These are phyloP conservation scores for Zenarchopterus dispar DNA, from an alignment of 2,797 vertebrate species.

Conservation along the genomic window DNA sequence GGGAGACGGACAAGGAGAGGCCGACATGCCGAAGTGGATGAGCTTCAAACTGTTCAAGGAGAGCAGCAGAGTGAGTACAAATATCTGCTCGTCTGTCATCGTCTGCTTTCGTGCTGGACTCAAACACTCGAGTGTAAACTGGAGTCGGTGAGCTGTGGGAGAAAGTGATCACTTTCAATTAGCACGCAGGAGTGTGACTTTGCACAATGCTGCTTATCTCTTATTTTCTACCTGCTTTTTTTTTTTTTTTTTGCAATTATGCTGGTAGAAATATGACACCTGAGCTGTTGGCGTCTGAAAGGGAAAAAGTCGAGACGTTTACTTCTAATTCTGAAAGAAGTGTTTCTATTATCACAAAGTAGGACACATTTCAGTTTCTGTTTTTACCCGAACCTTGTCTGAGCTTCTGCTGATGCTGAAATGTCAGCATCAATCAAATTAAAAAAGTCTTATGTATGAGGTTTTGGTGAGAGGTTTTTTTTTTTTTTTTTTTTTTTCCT, in stretches of 20 bases:
- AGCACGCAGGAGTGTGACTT: background rate
- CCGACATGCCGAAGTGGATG: constrained; percentile 87
- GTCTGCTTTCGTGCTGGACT: background rate
- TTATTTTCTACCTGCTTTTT: background rate
- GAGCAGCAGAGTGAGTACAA: constrained; percentile 82
- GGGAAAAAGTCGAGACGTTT: background rate
- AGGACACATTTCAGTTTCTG: too few species aligned
- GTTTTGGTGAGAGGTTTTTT: too few species aligned
- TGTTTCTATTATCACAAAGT: too few species aligned
- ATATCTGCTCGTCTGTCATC: background rate
- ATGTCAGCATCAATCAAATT: too few species aligned
- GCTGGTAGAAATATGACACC: background rate
- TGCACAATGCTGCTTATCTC: background rate
- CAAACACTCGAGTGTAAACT: background rate
- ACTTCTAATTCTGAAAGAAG: too few species aligned
- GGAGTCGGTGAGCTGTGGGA: too few species aligned
- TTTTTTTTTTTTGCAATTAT: background rate
- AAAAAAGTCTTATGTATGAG: too few species aligned
- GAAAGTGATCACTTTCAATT: background rate
- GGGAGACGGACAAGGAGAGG: constrained; percentile 38
- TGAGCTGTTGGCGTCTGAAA: background rate
- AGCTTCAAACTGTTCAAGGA: constrained; percentile 84
- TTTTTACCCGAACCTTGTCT: too few species aligned
- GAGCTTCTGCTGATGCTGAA: too few species aligned
- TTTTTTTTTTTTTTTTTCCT: too few species aligned